A percentile compares a stretch with the other conserved stretches of the same genome.
These are phyloP conservation scores for Arion vulgaris DNA, from an alignment of 1,140 invertebrate species.

Conservation along the genomic window DNA sequence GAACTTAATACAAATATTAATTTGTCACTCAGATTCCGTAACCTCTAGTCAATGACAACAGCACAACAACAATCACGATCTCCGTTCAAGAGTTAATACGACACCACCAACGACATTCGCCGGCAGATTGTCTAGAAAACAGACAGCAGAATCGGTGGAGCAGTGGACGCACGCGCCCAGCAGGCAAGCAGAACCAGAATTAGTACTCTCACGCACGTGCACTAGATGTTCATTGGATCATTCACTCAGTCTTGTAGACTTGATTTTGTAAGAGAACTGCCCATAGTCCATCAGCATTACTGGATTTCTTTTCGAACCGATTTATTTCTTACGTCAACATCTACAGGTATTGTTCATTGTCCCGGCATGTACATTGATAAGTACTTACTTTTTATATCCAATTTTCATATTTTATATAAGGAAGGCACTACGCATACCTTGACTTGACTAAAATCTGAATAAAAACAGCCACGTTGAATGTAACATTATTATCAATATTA, in stretches of 20 bases:
- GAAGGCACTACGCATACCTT: too few relatives aligned
- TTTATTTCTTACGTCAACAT: not conserved
- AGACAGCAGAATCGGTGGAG: not conserved
- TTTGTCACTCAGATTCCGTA: not conserved
- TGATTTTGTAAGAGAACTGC: not conserved
- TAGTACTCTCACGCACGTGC: not conserved
- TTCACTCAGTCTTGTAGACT: not conserved
- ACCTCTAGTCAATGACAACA: not conserved
- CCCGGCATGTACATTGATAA: too few relatives aligned
- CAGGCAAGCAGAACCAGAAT: not conserved
- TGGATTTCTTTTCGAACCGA: not conserved
- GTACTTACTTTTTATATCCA: too few relatives aligned
- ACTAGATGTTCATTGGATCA: not conserved
- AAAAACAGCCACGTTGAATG: too few relatives aligned
- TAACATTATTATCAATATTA: too few relatives aligned
- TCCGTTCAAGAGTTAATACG: not conserved
- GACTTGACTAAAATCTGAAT: too few relatives aligned
- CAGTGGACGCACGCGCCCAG: not conserved
- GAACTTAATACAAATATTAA: not conserved
- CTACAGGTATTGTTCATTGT: too few relatives aligned
- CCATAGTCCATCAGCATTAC: not conserved
- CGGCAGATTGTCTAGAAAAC: not conserved
- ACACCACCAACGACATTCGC: not conserved
- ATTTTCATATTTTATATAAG: too few relatives aligned
- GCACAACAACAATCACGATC: not conserved